phyloP scores from a whole-genome alignment of 1,140 invertebrate species.

The Cyclargus thomasi region DNA sequence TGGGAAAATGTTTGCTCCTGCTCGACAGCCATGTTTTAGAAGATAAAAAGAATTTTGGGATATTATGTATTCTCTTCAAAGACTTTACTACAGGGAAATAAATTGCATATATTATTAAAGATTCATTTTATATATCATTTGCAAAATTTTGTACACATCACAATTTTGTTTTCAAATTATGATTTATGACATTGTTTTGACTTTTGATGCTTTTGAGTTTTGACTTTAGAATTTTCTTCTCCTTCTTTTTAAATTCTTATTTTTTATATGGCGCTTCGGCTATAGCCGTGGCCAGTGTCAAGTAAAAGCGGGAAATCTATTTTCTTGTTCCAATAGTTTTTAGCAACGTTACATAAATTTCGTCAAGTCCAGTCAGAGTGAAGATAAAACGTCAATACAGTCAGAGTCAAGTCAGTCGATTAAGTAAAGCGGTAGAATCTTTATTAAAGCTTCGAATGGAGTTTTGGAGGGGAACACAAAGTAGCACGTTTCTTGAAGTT shows the following conservation, averaged over 20 bases:
- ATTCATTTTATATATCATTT: background rate
- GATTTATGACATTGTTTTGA: background rate
- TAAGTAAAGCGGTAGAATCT: too few relatives aligned
- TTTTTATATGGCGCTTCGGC: too few relatives aligned
- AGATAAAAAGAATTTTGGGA: background rate
- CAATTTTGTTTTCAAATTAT: background rate
- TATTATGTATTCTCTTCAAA: background rate
- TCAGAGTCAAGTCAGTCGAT: too few relatives aligned
- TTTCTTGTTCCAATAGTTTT: too few relatives aligned
- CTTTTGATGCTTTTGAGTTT: background rate
- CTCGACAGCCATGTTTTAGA: conserved; percentile 36
- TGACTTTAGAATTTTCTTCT: background rate
- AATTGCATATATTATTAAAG: background rate
- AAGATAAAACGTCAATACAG: too few relatives aligned
- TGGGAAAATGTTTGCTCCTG: conserved; percentile 24
- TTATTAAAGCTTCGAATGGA: too few relatives aligned
- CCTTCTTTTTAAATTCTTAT: background rate
- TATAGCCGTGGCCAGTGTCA: too few relatives aligned
- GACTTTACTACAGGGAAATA: background rate
- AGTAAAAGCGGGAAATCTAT: too few relatives aligned
- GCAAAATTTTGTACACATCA: background rate
- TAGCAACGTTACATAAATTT: too few relatives aligned
- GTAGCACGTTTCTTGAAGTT: too few relatives aligned
- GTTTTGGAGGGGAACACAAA: too few relatives aligned
- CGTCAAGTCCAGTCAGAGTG: too few relatives aligned